phyloP scores from a whole-genome alignment of 1,140 invertebrate genomes.

The Drosophila littoralis region DNA sequence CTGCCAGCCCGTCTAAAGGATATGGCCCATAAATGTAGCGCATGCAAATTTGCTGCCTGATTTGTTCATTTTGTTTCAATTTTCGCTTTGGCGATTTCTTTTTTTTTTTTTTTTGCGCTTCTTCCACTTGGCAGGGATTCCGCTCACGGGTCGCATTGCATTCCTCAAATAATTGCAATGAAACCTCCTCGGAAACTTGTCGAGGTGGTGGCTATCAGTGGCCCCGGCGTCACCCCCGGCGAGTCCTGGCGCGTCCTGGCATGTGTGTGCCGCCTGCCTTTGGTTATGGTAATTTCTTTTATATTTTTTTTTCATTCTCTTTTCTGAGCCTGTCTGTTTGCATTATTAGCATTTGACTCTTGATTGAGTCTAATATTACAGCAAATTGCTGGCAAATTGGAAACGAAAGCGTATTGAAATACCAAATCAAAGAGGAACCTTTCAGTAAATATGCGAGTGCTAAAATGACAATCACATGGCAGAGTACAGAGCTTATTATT shows the following conservation, averaged over 20 bases:
- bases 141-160: constrained; percentile 48
- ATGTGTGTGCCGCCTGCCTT: constrained; percentile 33
- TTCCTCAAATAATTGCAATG: constrained; percentile 79
- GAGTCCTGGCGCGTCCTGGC: constrained; percentile 17
- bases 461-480: neutral
- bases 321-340: constrained; percentile 45
- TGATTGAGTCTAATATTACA: constrained; percentile 67
- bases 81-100: constrained; percentile 48
- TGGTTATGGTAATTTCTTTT: constrained; percentile 69
- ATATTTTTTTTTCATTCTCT: constrained; percentile 23
- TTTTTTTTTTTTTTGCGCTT: constrained; percentile 25
- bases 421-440: constrained; percentile 1
- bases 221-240: constrained; percentile 27
- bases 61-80: constrained; percentile 82
- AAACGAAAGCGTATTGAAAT: constrained; percentile 34
- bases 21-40: constrained; percentile 68
- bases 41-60: constrained; percentile 79
- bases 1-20: neutral
- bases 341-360: constrained; percentile 72
- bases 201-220: constrained; percentile 18
- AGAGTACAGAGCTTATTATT: neutral
- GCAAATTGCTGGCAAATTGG: constrained; percentile 64
- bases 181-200: constrained; percentile 22
- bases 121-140: constrained; percentile 29
- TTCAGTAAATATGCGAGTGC: neutral